phyloP scores from a whole-genome alignment of 2,113 vertebrate genomes.

The Rhombomys opimus region DNA sequence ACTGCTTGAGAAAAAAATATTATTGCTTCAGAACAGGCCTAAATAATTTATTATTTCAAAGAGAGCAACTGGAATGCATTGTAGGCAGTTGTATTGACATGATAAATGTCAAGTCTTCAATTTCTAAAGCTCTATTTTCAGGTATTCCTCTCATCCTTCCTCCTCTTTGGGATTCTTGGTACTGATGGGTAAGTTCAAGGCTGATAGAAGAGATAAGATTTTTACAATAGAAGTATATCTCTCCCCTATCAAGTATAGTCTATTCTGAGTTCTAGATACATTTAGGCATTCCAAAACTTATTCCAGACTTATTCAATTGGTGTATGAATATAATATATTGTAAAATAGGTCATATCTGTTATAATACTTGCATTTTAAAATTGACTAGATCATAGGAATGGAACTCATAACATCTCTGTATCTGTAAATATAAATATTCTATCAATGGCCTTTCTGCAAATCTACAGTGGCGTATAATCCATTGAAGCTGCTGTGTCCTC shows the following conservation, averaged over 20 bases:
- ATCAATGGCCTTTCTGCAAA: neutral
- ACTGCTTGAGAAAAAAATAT: neutral
- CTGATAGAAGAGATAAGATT: neutral
- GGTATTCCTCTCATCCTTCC: neutral
- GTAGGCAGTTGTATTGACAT: neutral
- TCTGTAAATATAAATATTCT: neutral
- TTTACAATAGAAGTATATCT: neutral
- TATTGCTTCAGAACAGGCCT: neutral
- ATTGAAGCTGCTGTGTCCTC: neutral
- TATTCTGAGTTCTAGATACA: neutral
- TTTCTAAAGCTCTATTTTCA: neutral
- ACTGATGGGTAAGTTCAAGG: neutral
- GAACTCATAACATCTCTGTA: neutral
- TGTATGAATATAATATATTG: neutral
- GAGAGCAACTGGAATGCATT: neutral
- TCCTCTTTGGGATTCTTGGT: neutral
- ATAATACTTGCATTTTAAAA: conserved; percentile 7
- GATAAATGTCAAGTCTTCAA: neutral
- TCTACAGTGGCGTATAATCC: neutral
- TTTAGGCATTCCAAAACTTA: neutral
- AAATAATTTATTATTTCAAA: neutral
- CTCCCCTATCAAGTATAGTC: neutral
- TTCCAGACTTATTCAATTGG: neutral
- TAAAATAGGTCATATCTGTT: neutral
- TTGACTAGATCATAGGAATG: neutral